phyloP scores from a whole-genome alignment of 2,888 invertebrate genomes.

The Apamea monoglypha region DNA sequence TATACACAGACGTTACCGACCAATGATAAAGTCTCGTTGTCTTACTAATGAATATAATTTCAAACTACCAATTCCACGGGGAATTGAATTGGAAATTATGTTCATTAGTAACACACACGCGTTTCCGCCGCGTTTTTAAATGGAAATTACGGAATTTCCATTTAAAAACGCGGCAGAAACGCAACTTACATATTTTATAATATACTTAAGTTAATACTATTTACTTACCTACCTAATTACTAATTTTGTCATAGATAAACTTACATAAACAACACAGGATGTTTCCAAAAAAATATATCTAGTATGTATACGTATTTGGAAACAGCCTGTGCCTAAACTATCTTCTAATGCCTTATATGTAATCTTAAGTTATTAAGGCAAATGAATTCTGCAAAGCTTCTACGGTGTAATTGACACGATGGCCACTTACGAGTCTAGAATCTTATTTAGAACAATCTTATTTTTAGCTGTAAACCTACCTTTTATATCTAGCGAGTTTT shows the following conservation, averaged over 20 bases:
- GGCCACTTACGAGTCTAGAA: background rate
- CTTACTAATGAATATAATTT: background rate
- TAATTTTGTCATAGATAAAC: background rate
- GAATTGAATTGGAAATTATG: no score
- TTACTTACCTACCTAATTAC: background rate
- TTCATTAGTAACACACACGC: no score
- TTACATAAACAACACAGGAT: background rate
- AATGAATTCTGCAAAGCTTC: conserved; percentile 32
- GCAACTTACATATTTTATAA: background rate
- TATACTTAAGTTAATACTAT: background rate
- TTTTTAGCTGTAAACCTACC: background rate
- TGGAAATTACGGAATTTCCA: conserved; percentile 7
- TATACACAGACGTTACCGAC: background rate
- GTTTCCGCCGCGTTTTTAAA: background rate
- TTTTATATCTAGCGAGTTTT: conserved; percentile 22
- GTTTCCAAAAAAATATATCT: background rate
- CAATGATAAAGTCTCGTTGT: background rate
- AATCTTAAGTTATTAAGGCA: conserved; percentile 3
- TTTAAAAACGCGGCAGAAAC: background rate
- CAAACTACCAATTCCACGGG: background rate
- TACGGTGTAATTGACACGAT: conserved; percentile 54
- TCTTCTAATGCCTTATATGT: background rate
- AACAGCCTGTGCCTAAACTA: background rate
- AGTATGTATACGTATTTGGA: background rate
- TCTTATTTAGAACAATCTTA: conserved; percentile 15